Conservation (phyloP, 1,140 invertebrate species). For the Zaprionus inermis region DNA sequence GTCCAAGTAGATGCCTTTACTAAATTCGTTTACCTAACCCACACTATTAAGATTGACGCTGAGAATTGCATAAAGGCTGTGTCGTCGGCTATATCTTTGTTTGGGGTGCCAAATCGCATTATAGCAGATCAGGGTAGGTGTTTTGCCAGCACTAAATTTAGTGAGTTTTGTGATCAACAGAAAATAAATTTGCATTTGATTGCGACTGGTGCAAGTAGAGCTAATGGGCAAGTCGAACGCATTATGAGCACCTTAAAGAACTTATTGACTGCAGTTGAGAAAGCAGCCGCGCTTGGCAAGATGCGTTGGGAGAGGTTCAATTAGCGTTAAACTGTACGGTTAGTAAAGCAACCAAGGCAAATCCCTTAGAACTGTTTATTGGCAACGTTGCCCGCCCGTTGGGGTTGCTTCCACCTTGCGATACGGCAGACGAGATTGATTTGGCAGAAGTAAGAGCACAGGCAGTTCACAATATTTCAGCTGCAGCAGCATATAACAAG, state of each 20-base stretch:
- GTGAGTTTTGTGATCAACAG: not conserved
- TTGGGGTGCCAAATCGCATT: not conserved
- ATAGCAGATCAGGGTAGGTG: conserved; percentile 1
- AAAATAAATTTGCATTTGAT: not conserved
- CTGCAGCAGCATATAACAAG: conserved; percentile 26
- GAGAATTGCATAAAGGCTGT: conserved; percentile 12
- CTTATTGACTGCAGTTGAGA: conserved; percentile 14
- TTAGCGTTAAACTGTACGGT: not conserved
- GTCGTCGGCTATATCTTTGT: not conserved
- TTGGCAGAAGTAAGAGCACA: not conserved
- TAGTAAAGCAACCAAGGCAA: not conserved
- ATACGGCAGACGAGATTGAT: not conserved
- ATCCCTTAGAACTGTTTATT: not conserved
- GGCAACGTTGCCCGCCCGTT: not conserved
- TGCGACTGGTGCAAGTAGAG: not conserved
- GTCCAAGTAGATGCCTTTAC: not conserved
- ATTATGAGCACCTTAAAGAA: conserved; percentile 16
- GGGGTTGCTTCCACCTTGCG: not conserved
- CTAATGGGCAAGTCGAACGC: conserved; percentile 4
- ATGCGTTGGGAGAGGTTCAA: not conserved
- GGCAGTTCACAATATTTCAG: conserved; percentile 18
- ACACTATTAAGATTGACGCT: conserved; percentile 10
- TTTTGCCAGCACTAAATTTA: not conserved
- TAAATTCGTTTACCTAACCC: conserved; percentile 3
- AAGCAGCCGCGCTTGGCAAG: conserved; percentile 6